phyloP scores from a whole-genome alignment of 2,113 vertebrate species.

The Sinocyclocheilus maitianheensis region DNA sequence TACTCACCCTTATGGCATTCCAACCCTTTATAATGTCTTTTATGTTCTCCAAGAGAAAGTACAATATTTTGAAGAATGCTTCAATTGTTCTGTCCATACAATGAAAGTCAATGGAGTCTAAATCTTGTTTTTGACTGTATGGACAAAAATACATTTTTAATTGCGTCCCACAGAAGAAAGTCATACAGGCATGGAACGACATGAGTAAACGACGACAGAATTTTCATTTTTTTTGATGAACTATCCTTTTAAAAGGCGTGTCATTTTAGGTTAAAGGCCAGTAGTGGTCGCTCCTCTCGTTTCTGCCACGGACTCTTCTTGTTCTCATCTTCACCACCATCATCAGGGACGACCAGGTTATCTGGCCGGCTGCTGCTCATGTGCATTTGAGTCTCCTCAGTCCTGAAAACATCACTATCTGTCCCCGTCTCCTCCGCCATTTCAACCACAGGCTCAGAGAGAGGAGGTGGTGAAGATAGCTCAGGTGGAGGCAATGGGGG shows the following conservation, averaged over 20 bases:
- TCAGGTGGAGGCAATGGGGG: constrained; percentile 68
- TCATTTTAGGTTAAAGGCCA: constrained; percentile 96
- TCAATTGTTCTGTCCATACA: not conserved
- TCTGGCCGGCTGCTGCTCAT: constrained; percentile 76
- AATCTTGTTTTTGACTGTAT: no score
- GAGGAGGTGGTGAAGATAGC: constrained; percentile 48
- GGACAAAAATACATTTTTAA: not conserved
- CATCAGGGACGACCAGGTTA: constrained; percentile 73
- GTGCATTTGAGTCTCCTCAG: constrained; percentile 61
- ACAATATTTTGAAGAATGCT: not conserved
- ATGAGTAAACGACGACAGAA: not conserved
- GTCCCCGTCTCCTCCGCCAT: constrained; percentile 31
- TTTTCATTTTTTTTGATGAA: not conserved
- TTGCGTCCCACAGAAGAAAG: not conserved
- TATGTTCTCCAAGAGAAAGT: not conserved
- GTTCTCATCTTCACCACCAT: constrained; percentile 88
- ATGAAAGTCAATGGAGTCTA: no score
- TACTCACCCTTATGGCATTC: not conserved
- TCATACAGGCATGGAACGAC: not conserved
- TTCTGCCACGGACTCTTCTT: constrained; percentile 99
- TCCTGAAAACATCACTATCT: constrained; percentile 48
- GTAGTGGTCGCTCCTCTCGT: constrained; percentile 93
- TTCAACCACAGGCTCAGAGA: constrained; percentile 58
- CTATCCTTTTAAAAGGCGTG: not conserved
- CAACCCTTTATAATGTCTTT: not conserved